Percentiles rank a stretch among this genome's conserved stretches.
Conservation (phyloP, 1,140 invertebrate genomes). For the Bombus confusus region DNA sequence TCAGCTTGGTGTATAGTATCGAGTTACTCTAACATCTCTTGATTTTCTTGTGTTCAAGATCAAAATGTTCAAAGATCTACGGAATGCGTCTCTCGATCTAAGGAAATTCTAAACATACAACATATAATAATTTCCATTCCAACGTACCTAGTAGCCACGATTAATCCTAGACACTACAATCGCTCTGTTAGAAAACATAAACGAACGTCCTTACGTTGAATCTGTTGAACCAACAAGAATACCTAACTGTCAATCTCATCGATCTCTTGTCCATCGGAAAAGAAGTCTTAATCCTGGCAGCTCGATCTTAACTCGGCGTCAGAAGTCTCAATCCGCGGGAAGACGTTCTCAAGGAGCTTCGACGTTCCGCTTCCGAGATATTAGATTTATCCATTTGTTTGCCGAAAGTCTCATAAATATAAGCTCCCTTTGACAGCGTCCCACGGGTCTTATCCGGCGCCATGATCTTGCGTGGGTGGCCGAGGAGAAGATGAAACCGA, state of each 20-base stretch:
- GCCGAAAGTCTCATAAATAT: conserved; percentile 83
- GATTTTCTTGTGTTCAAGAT: too few species aligned
- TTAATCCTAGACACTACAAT: too few species aligned
- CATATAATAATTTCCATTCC: too few species aligned
- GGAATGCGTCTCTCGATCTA: too few species aligned
- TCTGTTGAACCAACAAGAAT: background rate
- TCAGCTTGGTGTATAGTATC: too few species aligned
- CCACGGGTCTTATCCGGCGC: conserved; percentile 79
- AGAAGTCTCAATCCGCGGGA: conserved; percentile 5
- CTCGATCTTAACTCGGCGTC: background rate
- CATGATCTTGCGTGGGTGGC: conserved; percentile 74
- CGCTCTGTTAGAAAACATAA: background rate
- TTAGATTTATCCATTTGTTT: conserved; percentile 83
- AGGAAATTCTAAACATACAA: too few species aligned
- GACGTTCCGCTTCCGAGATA: conserved; percentile 70
- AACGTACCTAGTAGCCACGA: too few species aligned
- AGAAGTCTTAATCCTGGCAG: background rate
- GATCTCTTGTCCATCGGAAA: background rate
- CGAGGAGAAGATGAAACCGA: conserved; percentile 59
- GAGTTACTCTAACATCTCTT: too few species aligned
- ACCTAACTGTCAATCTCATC: background rate
- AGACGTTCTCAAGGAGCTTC: conserved; percentile 63
- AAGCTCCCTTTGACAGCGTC: conserved; percentile 81
- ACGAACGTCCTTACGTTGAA: background rate
- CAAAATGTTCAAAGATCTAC: too few species aligned